These are phyloP conservation scores for Anguilla marmorata DNA, from an alignment of 2,797 vertebrate species.

Conservation along the genomic window DNA sequence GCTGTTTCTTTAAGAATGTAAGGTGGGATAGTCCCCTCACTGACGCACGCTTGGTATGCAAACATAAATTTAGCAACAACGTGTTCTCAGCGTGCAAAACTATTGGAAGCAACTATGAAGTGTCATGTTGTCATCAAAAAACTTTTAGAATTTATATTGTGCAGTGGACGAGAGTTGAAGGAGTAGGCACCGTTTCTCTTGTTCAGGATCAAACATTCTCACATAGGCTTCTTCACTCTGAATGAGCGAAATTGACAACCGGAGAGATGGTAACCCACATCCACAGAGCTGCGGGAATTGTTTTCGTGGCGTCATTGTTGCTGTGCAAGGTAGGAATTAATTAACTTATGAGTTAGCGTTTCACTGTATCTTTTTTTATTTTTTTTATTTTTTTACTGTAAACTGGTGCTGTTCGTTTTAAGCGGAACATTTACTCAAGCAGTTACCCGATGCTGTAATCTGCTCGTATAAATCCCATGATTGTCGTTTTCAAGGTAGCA, in stretches of 20 bases:
- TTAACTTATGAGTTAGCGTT: not conserved
- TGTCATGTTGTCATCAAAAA: slow-evolving; percentile 61
- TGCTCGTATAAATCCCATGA: not conserved
- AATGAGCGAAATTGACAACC: slow-evolving; percentile 35
- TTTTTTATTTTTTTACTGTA: too few species aligned
- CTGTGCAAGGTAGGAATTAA: slow-evolving; percentile 54
- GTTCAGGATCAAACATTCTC: slow-evolving; percentile 10
- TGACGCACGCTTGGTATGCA: slow-evolving; percentile 72
- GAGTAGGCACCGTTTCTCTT: slow-evolving; percentile 40
- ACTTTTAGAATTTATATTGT: slow-evolving; percentile 46
- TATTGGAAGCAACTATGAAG: slow-evolving; percentile 58
- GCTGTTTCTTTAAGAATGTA: slow-evolving; percentile 77
- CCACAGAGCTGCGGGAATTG: slow-evolving; percentile 45
- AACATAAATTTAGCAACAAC: slow-evolving; percentile 79
- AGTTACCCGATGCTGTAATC: not conserved
- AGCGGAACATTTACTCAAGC: not conserved
- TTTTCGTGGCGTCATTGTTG: slow-evolving; percentile 50
- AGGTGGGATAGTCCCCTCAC: slow-evolving; percentile 71
- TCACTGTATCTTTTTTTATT: not conserved
- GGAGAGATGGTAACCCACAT: slow-evolving; percentile 60
- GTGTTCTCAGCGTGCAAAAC: slow-evolving; percentile 70
- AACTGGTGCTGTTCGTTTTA: not conserved
- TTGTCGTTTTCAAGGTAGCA: not conserved
- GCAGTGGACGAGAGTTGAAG: slow-evolving; percentile 45
- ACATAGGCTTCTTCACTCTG: slow-evolving; percentile 9